These are phyloP conservation scores for Polietes domitor DNA, from an alignment of 2,888 invertebrate genomes.

Conservation along the genomic window DNA sequence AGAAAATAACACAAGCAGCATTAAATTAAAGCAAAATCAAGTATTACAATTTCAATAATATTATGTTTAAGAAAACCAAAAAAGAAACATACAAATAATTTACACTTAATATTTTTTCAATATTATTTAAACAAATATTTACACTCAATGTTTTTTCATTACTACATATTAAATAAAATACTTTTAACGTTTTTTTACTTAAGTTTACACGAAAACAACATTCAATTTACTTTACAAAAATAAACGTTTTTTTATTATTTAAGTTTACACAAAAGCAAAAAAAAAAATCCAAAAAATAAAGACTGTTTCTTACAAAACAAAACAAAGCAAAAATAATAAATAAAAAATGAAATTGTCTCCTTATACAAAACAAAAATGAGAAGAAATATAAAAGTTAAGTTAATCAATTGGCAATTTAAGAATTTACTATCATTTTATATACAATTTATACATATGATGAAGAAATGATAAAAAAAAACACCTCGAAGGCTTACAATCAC, in stretches of 20 bases:
- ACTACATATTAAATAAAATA: too few relatives aligned
- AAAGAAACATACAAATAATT: not conserved
- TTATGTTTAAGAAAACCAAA: conserved; percentile 4
- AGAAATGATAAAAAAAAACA: conserved; percentile 26
- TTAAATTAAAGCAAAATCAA: conserved; percentile 53
- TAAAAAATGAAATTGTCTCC: conserved; percentile 32
- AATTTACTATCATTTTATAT: conserved; percentile 21
- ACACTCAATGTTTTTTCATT: too few relatives aligned
- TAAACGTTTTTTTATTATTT: too few relatives aligned
- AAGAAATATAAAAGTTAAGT: conserved; percentile 41
- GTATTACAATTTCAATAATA: conserved; percentile 39
- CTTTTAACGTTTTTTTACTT: too few relatives aligned
- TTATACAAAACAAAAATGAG: conserved; percentile 8
- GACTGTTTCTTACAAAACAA: conserved; percentile 72
- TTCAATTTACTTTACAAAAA: too few relatives aligned
- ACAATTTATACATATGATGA: conserved; percentile 22
- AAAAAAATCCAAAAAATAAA: conserved; percentile 62
- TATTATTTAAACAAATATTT: not conserved
- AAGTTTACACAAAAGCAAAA: conserved; percentile 22
- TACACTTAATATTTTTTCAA: conserved; percentile 1
- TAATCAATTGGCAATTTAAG: conserved; percentile 42
- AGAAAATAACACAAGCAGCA: conserved; percentile 47
- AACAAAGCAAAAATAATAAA: conserved; percentile 25
- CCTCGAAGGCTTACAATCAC: conserved; percentile 42
- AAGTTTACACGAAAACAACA: too few relatives aligned